phyloP scores from a whole-genome alignment of 2,113 vertebrate species.

The Hippocampus abdominalis region DNA sequence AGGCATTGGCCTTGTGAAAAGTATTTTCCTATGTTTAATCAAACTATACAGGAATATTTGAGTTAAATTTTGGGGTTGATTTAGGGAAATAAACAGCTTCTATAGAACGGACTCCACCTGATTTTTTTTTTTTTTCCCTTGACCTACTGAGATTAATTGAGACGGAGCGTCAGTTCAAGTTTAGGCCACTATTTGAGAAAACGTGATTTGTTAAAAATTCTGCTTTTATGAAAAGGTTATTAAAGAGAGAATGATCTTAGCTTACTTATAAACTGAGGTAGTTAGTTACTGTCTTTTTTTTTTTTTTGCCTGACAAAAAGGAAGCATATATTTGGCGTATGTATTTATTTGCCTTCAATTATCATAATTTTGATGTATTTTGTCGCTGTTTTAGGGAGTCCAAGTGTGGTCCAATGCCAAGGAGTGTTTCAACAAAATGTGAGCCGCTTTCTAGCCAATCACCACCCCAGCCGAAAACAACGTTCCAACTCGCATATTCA shows the following conservation, averaged over 20 bases:
- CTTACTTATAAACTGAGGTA: neutral
- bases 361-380: neutral
- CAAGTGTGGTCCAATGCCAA: conserved; percentile 96
- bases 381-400: conserved; percentile 78
- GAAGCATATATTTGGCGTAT: neutral
- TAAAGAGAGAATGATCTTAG: neutral
- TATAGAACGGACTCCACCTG: too few species aligned
- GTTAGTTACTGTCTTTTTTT: neutral
- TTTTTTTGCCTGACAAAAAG: neutral
- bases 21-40: too few species aligned
- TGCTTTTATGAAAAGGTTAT: neutral
- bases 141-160: too few species aligned
- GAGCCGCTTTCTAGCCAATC: conserved; percentile 50
- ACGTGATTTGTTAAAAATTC: neutral
- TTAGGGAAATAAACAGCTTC: too few species aligned
- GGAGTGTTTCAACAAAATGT: conserved; percentile 96
- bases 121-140: too few species aligned
- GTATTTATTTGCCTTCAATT: neutral
- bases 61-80: too few species aligned
- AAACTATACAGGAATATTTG: too few species aligned
- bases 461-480: conserved; percentile 10
- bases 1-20: too few species aligned
- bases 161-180: too few species aligned
- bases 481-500: conserved; percentile 11
- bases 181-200: too few species aligned